These are phyloP conservation scores for Pocillopora meandrina DNA, from an alignment of 92 coral and sea anemone species.

Conservation along the genomic window DNA sequence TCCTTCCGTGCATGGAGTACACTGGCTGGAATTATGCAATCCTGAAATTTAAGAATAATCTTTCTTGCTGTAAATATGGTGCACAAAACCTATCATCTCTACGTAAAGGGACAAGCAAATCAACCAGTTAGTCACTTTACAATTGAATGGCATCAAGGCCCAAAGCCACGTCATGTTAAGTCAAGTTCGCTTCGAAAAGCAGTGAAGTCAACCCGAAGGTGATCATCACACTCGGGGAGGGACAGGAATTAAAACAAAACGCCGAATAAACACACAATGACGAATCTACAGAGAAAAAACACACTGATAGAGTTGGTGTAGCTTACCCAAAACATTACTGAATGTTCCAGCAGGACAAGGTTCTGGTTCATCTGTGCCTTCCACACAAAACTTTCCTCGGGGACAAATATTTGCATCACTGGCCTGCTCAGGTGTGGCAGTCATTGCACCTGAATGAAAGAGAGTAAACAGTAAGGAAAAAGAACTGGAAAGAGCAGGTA, in stretches of 20 bases:
- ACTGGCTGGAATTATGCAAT: slow-evolving; percentile 79
- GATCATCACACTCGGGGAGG: too few species aligned
- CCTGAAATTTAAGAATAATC: slow-evolving; percentile 47
- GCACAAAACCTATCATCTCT: not conserved
- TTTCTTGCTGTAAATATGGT: not conserved
- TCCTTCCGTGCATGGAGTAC: slow-evolving; percentile 92
- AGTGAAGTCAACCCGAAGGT: too few species aligned
- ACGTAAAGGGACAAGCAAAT: not conserved
- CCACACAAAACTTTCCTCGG: slow-evolving; percentile 76
- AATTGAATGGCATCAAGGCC: too few species aligned
- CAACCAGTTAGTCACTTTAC: not conserved
- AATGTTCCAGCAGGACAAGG: slow-evolving; percentile 91
- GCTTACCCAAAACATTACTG: slow-evolving; percentile 80
- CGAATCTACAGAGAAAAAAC: not conserved
- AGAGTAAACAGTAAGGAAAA: not conserved
- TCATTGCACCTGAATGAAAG: slow-evolving; percentile 72
- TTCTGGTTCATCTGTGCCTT: slow-evolving; percentile 83
- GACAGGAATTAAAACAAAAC: not conserved
- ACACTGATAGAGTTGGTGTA: not conserved
- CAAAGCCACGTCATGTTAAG: too few species aligned
- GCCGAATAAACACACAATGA: not conserved
- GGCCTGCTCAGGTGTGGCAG: slow-evolving; percentile 91
- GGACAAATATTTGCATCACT: slow-evolving; percentile 79
- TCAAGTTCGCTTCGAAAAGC: too few species aligned
- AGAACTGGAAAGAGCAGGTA: not conserved